phyloP scores from a whole-genome alignment of 2,113 vertebrate genomes.

The Mastomys coucha region DNA sequence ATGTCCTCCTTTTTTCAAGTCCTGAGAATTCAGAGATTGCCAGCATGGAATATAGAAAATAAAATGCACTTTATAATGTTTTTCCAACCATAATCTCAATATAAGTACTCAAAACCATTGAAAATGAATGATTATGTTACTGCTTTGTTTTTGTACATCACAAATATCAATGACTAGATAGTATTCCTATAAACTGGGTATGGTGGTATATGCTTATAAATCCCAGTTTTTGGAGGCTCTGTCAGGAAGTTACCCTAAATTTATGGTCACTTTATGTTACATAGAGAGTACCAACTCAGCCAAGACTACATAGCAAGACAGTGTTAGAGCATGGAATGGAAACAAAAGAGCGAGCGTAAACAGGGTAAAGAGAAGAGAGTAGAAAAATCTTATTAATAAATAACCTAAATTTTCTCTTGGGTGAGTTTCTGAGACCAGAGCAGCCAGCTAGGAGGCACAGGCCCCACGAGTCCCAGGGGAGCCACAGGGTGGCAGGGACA shows the following conservation, averaged over 20 bases:
- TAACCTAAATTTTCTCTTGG: no score
- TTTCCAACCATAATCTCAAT: slow-evolving; percentile 26
- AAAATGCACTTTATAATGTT: slow-evolving; percentile 27
- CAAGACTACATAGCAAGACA: not conserved
- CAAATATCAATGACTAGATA: slow-evolving; percentile 21
- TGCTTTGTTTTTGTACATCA: not conserved
- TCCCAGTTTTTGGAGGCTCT: not conserved
- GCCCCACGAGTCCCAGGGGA: no score
- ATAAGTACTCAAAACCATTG: not conserved
- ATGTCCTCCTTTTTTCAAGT: not conserved
- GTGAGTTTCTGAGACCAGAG: no score
- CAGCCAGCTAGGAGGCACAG: no score
- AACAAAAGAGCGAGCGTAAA: not conserved
- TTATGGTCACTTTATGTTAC: not conserved
- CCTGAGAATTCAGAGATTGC: not conserved
- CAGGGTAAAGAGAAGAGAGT: not conserved
- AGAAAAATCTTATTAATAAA: not conserved
- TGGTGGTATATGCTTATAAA: not conserved
- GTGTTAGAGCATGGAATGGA: not conserved
- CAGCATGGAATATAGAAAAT: slow-evolving; percentile 14
- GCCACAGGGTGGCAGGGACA: no score
- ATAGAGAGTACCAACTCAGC: not conserved
- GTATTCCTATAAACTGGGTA: not conserved
- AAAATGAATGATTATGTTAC: slow-evolving; percentile 18
- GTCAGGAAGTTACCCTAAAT: not conserved